Percentiles rank a stretch among this genome's conserved stretches.
phyloP scores from a whole-genome alignment of 2,888 invertebrate species.

The Netelia inedita region DNA sequence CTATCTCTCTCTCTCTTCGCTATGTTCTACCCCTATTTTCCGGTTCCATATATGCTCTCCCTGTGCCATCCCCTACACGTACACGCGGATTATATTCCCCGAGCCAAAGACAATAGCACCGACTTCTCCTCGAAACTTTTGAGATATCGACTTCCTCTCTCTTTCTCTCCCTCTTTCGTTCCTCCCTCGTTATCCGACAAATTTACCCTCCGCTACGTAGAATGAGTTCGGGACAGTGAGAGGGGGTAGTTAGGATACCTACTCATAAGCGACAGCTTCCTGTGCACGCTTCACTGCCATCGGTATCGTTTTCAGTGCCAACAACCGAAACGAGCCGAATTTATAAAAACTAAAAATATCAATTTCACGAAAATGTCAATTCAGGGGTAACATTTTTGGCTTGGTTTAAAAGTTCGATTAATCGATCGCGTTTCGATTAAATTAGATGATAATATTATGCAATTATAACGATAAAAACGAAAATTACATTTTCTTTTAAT shows the following conservation, averaged over 20 bases:
- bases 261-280: conserved; percentile 57
- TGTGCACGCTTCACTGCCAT: conserved; percentile 25
- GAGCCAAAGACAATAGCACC: conserved; percentile 50
- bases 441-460: neutral
- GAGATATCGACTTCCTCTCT: conserved; percentile 25
- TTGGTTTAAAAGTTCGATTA: neutral
- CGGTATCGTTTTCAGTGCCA: conserved; percentile 31
- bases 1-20: conserved; percentile 47
- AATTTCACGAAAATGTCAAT: neutral
- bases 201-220: conserved; percentile 36
- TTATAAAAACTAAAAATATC: neutral
- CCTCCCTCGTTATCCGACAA: conserved; percentile 25
- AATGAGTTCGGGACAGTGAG: conserved; percentile 23
- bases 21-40: conserved; percentile 26
- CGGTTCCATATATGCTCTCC: conserved; percentile 15
- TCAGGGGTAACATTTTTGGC: neutral
- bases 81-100: conserved; percentile 56
- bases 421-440: neutral
- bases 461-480: neutral
- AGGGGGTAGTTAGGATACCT: conserved; percentile 30
- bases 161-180: neutral
- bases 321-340: neutral
- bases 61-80: conserved; percentile 3
- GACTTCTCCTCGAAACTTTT: conserved; percentile 35
- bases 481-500: neutral